Base-by-base conservation (phyloP, 1,140 invertebrate genomes). In the Rhyzopertha dominica region DNA sequence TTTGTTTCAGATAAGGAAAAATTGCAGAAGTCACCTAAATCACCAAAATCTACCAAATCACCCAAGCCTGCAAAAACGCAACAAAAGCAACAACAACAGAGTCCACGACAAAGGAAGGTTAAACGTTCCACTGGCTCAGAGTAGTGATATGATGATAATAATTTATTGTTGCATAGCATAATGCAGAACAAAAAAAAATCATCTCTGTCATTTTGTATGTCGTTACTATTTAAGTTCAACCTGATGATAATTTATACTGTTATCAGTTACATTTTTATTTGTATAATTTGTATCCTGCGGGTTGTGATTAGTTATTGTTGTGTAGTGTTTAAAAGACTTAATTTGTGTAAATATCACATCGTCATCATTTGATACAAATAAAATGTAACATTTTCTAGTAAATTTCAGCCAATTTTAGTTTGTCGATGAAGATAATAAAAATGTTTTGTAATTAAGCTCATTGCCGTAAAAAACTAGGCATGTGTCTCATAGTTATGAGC, bases 41-140 rank as follows among this genome's bases (percentile, higher is more conserved):
- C 71, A 28, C 66, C 69, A 50, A 71, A 67, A 65, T 70, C 68
- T 23, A 69, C 75, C 13, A 76, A 78, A 58, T 41, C 37, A 22
- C 39, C 73, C 73, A 14, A 75, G 76, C 56, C 65, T 49, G 44
- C 14, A 46, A 49, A 41, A 71, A 46, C 59, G 58, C 26, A 51
- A 71, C 28, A 75, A 76, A 46, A 59, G 64, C 25, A 65, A 71
- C n/a, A n/a, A n/a, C n/a, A 43, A 61, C 80, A 84, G 59, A 85
- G 82, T 47, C 82, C 84, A 47, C 80, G 80, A 58, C 75, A 82
- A 62, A 76, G 83, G 56, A 85, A 84, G 71, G 74, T 76, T 13
- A 85, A 85, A 66, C 75, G 78, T 59, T 75, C 79, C 13, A 77
- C 74, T 20, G 81, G 81, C 38, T 78, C 75, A 23, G 82, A 85